These are phyloP conservation scores for Psilanteris sp. DNA, from an alignment of 1,140 invertebrate species.

Conservation along the genomic window DNA sequence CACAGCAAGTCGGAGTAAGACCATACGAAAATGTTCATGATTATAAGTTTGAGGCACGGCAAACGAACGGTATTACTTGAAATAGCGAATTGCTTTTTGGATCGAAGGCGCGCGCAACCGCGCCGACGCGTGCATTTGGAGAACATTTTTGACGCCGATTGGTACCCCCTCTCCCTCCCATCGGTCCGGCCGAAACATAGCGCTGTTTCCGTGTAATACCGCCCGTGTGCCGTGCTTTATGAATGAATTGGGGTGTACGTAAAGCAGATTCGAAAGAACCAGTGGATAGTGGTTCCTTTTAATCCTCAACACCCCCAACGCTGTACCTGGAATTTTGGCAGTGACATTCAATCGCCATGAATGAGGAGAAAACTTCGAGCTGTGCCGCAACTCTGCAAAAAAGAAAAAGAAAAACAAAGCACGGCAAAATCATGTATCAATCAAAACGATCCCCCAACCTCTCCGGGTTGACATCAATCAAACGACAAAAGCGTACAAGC, in stretches of 20 bases:
- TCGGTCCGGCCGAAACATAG: too few species aligned
- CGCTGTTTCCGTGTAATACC: too few species aligned
- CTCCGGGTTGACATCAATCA: not conserved
- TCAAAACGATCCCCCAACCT: constrained; percentile 43
- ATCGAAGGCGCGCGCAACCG: constrained; percentile 8
- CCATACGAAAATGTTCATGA: constrained; percentile 12
- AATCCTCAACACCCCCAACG: constrained; percentile 55
- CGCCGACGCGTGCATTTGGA: too few species aligned
- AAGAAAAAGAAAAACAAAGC: constrained; percentile 67
- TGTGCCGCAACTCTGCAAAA: constrained; percentile 67
- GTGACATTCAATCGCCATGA: constrained; percentile 78
- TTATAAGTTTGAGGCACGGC: constrained; percentile 26
- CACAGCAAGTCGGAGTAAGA: constrained; percentile 7
- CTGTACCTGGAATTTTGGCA: constrained; percentile 77
- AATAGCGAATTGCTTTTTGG: not conserved
- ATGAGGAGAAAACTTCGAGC: constrained; percentile 74
- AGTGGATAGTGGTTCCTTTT: constrained; percentile 52
- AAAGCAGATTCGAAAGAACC: constrained; percentile 63
- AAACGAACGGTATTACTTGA: constrained; percentile 9
- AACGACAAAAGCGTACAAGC: not conserved
- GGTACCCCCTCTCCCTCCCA: too few species aligned
- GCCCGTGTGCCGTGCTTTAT: constrained; percentile 5
- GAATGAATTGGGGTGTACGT: constrained; percentile 47
- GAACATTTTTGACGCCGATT: too few species aligned
- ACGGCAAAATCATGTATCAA: constrained; percentile 53